Conservation (phyloP, 37 sponge, comb jelly and placozoan genomes). For the Chondrilla cf. caribensis region DNA sequence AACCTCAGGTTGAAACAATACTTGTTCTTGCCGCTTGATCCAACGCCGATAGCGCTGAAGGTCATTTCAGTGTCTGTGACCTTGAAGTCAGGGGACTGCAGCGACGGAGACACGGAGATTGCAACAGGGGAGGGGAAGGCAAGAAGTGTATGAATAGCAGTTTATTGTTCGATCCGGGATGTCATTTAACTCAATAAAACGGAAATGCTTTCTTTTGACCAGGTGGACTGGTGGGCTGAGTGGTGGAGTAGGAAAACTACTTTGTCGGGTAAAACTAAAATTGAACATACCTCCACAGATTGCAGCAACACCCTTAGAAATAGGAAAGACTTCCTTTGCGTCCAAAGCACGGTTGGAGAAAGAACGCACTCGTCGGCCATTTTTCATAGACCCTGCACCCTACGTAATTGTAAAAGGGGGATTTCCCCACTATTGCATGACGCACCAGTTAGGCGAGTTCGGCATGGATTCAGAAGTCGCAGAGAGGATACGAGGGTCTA, state of each 20-base stretch:
- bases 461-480: no score
- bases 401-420: no score
- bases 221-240: no score
- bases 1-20: constrained; percentile 72
- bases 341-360: constrained; percentile 67
- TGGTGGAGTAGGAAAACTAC: no score
- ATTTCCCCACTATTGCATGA: not conserved
- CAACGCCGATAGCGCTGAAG: constrained; percentile 71
- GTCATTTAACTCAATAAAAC: no score
- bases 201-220: no score
- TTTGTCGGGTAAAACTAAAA: no score
- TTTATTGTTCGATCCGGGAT: no score
- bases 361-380: constrained; percentile 11
- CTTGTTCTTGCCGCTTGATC: constrained; percentile 49
- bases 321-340: constrained; percentile 61
- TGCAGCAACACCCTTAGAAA: constrained; percentile 56
- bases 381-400: not conserved
- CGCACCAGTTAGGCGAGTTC: not conserved
- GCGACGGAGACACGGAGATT: not conserved
- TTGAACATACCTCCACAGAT: constrained; percentile 38
- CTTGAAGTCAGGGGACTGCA: constrained; percentile 72
- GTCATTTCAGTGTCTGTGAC: constrained; percentile 54
- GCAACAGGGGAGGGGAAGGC: no score
- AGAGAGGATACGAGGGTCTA: constrained; percentile 40
- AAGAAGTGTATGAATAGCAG: no score